These are phyloP conservation scores for Bagarius yarrelli DNA, from an alignment of 2,113 vertebrate genomes.

Conservation along the genomic window DNA sequence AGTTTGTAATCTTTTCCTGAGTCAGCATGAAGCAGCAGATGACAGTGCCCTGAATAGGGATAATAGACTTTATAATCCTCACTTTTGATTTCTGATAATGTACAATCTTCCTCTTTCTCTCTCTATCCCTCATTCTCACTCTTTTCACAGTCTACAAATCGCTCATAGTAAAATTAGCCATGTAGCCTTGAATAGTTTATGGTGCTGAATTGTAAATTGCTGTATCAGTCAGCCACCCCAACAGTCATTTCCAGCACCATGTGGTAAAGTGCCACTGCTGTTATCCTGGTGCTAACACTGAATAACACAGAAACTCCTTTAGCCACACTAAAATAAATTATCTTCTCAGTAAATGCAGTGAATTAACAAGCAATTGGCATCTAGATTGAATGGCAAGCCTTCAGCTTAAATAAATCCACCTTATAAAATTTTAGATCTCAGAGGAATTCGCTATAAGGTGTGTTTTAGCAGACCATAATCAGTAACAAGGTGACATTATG, in stretches of 20 bases:
- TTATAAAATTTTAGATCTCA: neutral
- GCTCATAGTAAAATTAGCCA: no score
- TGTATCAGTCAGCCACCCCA: slow-evolving; percentile 10
- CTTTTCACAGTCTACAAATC: neutral
- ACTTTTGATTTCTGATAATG: slow-evolving; percentile 26
- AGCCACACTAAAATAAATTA: slow-evolving; percentile 5
- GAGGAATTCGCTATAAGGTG: neutral
- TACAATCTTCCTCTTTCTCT: neutral
- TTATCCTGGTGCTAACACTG: slow-evolving; percentile 22
- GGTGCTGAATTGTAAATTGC: neutral
- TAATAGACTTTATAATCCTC: slow-evolving; percentile 34
- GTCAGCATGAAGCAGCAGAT: neutral
- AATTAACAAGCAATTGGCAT: neutral
- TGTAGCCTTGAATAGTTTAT: slow-evolving; percentile 5
- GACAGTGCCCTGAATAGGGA: neutral
- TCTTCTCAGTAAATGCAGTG: neutral
- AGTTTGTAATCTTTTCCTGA: slow-evolving; percentile 1
- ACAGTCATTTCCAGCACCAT: slow-evolving; percentile 13
- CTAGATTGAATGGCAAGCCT: neutral
- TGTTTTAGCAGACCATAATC: no score
- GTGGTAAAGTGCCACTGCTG: slow-evolving; percentile 6
- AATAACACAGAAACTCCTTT: slow-evolving; percentile 3
- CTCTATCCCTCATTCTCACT: neutral
- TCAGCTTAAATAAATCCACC: neutral
- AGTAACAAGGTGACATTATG: no score